Conservation (phyloP, 2,797 vertebrate genomes). For the Scyliorhinus canicula region DNA sequence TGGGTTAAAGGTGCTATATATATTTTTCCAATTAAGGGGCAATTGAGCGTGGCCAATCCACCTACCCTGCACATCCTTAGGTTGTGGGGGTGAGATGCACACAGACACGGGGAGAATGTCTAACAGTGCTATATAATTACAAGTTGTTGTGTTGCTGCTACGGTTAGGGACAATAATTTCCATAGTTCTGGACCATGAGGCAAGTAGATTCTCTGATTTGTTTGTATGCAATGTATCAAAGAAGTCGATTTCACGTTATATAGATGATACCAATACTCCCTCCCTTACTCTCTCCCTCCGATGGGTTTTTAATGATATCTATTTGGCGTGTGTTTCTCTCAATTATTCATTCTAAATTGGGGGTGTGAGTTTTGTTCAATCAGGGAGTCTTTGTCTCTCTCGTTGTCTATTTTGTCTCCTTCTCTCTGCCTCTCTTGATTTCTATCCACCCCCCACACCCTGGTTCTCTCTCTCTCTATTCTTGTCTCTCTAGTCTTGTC, state of each 20-base stretch:
- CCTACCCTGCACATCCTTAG: too few species aligned
- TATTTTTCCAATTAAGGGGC: too few species aligned
- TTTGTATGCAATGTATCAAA: background rate
- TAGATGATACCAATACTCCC: background rate
- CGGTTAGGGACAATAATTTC: background rate
- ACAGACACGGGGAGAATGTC: too few species aligned
- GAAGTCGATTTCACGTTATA: background rate
- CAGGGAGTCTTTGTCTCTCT: background rate
- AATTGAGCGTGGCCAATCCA: too few species aligned
- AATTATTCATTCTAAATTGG: background rate
- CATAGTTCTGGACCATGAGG: background rate
- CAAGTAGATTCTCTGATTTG: background rate
- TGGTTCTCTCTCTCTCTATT: background rate
- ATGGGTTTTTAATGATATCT: background rate
- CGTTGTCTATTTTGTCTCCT: background rate
- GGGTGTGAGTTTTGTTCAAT: background rate
- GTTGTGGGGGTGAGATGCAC: too few species aligned
- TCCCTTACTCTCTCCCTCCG: background rate
- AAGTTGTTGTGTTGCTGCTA: background rate
- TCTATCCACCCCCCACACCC: background rate
- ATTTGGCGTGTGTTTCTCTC: background rate
- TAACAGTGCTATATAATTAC: too few species aligned
- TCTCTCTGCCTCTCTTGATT: background rate
- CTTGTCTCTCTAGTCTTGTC: background rate
- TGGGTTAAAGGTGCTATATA: background rate